phyloP scores from a whole-genome alignment of 2,797 vertebrate species.

The Orestias chungarensis region DNA sequence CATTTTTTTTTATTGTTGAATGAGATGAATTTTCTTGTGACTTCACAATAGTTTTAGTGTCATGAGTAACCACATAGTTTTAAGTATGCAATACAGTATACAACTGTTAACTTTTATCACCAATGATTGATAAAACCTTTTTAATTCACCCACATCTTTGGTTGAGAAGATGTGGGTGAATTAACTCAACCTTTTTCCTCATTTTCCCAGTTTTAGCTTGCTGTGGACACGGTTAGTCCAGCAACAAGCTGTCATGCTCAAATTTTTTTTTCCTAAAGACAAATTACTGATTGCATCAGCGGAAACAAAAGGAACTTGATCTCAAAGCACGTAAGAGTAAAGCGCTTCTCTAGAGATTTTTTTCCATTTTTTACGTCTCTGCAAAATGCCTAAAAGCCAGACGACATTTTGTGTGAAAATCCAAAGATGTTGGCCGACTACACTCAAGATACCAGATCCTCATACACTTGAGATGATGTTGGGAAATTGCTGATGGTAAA shows the following conservation, averaged over 20 bases:
- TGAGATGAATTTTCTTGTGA: too few species aligned
- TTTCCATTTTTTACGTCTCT: slow-evolving; percentile 33
- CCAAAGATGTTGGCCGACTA: slow-evolving; percentile 45
- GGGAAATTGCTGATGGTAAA: slow-evolving; percentile 71
- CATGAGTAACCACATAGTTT: too few species aligned
- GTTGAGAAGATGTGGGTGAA: too few species aligned
- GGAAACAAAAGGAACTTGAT: slow-evolving; percentile 36
- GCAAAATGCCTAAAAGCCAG: slow-evolving; percentile 57
- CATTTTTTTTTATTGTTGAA: too few species aligned
- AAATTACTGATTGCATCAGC: slow-evolving; percentile 52
- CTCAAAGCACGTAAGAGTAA: slow-evolving; percentile 53
- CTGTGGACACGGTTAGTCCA: slow-evolving; percentile 18
- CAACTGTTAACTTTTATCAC: too few species aligned
- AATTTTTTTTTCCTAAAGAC: slow-evolving; percentile 26
- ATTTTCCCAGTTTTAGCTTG: not conserved
- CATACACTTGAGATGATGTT: slow-evolving; percentile 62
- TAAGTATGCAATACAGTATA: too few species aligned
- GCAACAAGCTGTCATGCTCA: slow-evolving; percentile 14
- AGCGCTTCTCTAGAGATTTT: slow-evolving; percentile 40
- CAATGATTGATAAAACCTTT: too few species aligned
- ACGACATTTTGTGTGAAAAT: slow-evolving; percentile 59
- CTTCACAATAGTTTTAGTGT: too few species aligned
- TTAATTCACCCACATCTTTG: too few species aligned
- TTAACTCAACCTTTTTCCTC: not conserved
- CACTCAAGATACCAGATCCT: slow-evolving; percentile 48